phyloP scores from a whole-genome alignment of 2,113 vertebrate species.

The Equus przewalskii region DNA sequence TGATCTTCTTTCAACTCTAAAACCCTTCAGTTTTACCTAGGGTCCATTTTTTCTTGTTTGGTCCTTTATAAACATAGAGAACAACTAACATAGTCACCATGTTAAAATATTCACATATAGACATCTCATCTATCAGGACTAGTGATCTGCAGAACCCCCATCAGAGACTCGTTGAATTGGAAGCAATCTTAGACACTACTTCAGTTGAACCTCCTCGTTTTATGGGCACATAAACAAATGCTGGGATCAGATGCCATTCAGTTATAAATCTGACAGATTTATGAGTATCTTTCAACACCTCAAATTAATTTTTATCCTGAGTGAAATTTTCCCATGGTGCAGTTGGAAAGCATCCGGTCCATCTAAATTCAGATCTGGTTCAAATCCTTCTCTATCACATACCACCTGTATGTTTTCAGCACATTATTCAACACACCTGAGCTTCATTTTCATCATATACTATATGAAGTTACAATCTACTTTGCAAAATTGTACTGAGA shows the following conservation, averaged over 20 bases:
- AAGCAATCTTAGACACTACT: background rate
- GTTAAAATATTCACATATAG: background rate
- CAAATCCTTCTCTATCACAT: background rate
- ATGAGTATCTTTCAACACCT: background rate
- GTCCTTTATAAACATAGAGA: background rate
- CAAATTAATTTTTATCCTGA: slow-evolving; percentile 32
- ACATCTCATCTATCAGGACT: background rate
- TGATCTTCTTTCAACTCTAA: slow-evolving; percentile 41
- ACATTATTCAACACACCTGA: background rate
- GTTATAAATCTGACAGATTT: slow-evolving; percentile 8
- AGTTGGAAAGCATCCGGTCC: background rate
- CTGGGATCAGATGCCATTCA: background rate
- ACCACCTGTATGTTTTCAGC: background rate
- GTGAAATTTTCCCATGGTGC: background rate
- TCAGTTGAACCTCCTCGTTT: slow-evolving; percentile 2
- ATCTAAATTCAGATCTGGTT: slow-evolving; percentile 14
- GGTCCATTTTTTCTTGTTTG: background rate
- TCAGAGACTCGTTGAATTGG: accelerated
- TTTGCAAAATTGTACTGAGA: background rate
- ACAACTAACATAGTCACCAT: background rate
- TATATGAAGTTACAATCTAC: background rate
- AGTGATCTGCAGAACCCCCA: too few species aligned
- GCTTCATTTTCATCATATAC: background rate
- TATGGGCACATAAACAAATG: background rate
- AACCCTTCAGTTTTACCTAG: background rate